phyloP scores from a whole-genome alignment of 2,888 invertebrate species.

The Philhelius pedissequus region DNA sequence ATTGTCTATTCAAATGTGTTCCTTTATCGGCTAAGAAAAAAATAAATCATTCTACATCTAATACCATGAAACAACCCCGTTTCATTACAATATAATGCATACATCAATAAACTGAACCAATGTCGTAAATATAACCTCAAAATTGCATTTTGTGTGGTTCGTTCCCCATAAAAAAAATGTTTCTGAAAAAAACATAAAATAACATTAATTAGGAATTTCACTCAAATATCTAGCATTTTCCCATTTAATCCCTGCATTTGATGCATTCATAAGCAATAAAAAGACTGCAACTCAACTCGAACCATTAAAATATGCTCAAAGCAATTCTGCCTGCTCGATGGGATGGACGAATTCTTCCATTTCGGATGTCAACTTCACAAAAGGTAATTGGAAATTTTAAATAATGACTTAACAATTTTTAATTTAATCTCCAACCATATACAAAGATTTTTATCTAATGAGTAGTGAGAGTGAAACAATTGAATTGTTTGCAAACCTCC shows the following conservation, averaged over 20 bases:
- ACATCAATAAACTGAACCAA: slow-evolving; percentile 26
- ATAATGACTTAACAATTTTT: not conserved
- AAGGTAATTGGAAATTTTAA: slow-evolving; percentile 71
- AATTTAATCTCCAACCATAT: too few relatives aligned
- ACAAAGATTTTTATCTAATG: too few relatives aligned
- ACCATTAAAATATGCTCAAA: slow-evolving; percentile 52
- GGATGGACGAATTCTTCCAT: slow-evolving; percentile 74
- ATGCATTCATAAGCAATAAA: not conserved
- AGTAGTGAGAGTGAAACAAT: not conserved
- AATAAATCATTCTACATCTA: not conserved
- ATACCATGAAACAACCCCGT: not conserved
- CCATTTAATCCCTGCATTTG: not conserved
- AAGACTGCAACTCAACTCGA: not conserved
- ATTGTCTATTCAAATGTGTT: not conserved
- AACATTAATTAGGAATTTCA: slow-evolving; percentile 9
- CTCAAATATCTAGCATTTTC: not conserved
- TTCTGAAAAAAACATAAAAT: slow-evolving; percentile 22
- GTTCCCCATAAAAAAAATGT: slow-evolving; percentile 36
- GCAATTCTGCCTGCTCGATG: slow-evolving; percentile 73
- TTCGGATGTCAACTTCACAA: slow-evolving; percentile 77
- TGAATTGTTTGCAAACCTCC: not conserved
- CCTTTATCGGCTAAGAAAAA: not conserved
- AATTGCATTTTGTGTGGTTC: slow-evolving; percentile 11
- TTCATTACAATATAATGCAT: not conserved
- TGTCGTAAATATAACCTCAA: slow-evolving; percentile 47